Evolutionary conservation across 1,140 invertebrate species (phyloP), one percentile per base, ranked within the genome.

Genomic region (Drosophila serrata): DNA sequence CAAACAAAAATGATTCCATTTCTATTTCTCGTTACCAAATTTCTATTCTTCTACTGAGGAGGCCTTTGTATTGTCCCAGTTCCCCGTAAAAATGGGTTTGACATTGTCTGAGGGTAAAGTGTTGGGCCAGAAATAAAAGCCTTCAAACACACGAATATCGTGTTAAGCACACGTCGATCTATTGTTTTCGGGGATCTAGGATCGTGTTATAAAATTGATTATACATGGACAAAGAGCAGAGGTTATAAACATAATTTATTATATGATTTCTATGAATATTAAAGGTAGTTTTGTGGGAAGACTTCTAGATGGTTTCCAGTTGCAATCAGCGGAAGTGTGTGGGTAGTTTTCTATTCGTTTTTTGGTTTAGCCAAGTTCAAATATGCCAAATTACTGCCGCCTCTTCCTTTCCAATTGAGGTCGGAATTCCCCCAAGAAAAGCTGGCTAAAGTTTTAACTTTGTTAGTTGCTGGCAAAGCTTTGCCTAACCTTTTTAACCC

Each of bases 51-150:
- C 56, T 22, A 1, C 22, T 7, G 15, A 15, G 55, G 15, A 15
- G 55, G 64, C 42, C 76, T 55, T 60, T 62, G 79, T 82, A 61
- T 53, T 76, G 60, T 79, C 40, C 75, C 67, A 86, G 51, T 87
- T 88, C 85, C 72, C 48, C 67, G 76, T 87, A 84, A 87, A 87
- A 88, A 87, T 77, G 84, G 76, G 80, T 80, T 80, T 88, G 79
- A 88, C 80, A 87, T 87, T 87, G 84, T 88, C 76, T 76, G 27
- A 55, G 59, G 19, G 48, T 39, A 65, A 84, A 81, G 79, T 86
- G 79, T 86, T 86, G 82, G 82, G 75, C 82, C 82, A 77, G 62
- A 46, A 58, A 49, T 51, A 49, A 49, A 76, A 59, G 53, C 45
- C 43, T 51, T 53, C 73, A 43, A 37, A 42, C 49, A 53, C 49